Evolutionary conservation across 2,797 vertebrate genomes (phyloP).

Genomic region (Tauraco hartlaubi): DNA sequence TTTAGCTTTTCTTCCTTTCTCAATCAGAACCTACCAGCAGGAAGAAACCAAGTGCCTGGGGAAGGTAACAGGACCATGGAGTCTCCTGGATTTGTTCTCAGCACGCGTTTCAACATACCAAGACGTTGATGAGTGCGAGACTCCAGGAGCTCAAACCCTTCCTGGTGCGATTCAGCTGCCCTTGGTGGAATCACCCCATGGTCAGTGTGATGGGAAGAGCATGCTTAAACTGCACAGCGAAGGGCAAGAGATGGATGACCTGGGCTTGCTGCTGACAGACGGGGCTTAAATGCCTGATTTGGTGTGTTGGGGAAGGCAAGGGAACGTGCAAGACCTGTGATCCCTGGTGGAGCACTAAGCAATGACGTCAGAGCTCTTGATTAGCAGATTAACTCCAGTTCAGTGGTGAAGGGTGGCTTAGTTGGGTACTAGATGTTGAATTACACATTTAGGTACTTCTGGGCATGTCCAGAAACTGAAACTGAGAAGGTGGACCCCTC

Average conservation of each 20-base stretch:
- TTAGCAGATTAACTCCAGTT: not conserved
- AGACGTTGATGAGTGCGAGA: not conserved
- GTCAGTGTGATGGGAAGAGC: not conserved
- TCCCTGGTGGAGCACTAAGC: not conserved
- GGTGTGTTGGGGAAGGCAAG: not conserved
- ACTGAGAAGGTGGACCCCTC: not conserved
- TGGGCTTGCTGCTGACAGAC: not conserved
- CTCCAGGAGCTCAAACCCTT: not conserved
- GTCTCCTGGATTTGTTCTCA: conserved; percentile 52
- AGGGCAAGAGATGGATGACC: not conserved
- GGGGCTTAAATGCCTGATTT: not conserved
- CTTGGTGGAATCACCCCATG: not conserved
- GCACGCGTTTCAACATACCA: not conserved
- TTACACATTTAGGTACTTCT: not conserved
- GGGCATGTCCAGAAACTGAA: not conserved
- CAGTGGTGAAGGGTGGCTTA: not conserved
- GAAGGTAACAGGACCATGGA: not conserved
- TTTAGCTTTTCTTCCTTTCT: not conserved
- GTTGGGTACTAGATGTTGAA: not conserved
- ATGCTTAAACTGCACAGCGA: not conserved
- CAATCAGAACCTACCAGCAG: not conserved
- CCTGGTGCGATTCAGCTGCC: not conserved
- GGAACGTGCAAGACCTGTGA: not conserved
- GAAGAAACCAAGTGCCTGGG: not conserved
- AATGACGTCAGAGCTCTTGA: too few species aligned